Conservation (phyloP, 2,113 vertebrate genomes). For the Saguinus midas region DNA sequence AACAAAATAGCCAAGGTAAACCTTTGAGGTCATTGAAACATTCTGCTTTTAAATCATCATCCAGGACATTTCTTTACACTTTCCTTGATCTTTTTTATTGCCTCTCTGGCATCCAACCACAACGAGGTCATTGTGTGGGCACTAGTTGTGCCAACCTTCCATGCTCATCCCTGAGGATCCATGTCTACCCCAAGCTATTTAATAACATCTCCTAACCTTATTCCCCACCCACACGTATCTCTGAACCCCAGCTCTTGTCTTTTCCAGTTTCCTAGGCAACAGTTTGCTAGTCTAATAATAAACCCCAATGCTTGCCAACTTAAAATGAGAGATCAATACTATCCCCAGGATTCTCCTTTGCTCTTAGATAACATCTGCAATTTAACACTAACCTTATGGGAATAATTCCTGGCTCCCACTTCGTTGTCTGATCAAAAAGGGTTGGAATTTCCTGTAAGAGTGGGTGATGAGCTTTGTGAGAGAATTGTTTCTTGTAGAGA, state of each 20-base stretch:
- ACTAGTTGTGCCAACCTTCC: not conserved
- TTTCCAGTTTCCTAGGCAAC: constrained; percentile 53
- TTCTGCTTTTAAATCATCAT: not conserved
- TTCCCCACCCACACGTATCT: not conserved
- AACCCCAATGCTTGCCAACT: not conserved
- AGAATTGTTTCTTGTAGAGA: constrained; percentile 10
- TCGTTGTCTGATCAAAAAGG: constrained; percentile 17
- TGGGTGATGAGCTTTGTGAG: constrained; percentile 35
- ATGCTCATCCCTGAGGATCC: not conserved
- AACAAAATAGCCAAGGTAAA: not conserved
- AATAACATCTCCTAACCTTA: constrained; percentile 2
- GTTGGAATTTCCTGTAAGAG: constrained; percentile 64
- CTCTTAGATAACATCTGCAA: constrained; percentile 29
- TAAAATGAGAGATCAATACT: not conserved
- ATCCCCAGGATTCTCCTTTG: not conserved
- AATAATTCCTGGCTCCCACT: not conserved
- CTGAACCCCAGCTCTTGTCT: not conserved
- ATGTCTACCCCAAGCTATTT: not conserved
- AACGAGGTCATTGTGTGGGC: not conserved
- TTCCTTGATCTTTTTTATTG: not conserved
- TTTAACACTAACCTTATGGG: constrained; percentile 5
- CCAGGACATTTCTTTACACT: not conserved
- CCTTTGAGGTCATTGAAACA: not conserved
- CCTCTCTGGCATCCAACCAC: not conserved
- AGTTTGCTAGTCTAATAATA: constrained; percentile 29